A percentile compares a stretch with the other conserved stretches of the same genome.
These are phyloP conservation scores for Drosophila melanogaster DNA, from an alignment of 1,140 invertebrate genomes.

Conservation along the genomic window Release_6_plus_ISO1_MT NT_037436.4:458501-459000, in stretches of 20 bases:
- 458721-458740: constrained; percentile 25
- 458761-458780: constrained; percentile 16
- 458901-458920: constrained; percentile 12
- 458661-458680: constrained; percentile 23
- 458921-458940: background rate
- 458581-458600: constrained; percentile 27
- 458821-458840: constrained; percentile 58
- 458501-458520: constrained; percentile 13
- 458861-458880: constrained; percentile 20
- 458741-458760: constrained; percentile 34
- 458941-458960: constrained; percentile 3
- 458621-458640: constrained; percentile 13
- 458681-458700: constrained; percentile 20
- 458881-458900: constrained; percentile 30
- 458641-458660: constrained; percentile 22
- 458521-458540: constrained; percentile 53
- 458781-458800: constrained; percentile 1
- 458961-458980: background rate
- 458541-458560: constrained; percentile 26
- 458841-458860: constrained; percentile 69
- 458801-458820: constrained; percentile 37
- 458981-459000: background rate
- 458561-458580: constrained; percentile 43
- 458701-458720: constrained; percentile 37
- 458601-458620: constrained; percentile 42